Conservation (phyloP, 2,888 invertebrate genomes). For the Patella caerulea region DNA sequence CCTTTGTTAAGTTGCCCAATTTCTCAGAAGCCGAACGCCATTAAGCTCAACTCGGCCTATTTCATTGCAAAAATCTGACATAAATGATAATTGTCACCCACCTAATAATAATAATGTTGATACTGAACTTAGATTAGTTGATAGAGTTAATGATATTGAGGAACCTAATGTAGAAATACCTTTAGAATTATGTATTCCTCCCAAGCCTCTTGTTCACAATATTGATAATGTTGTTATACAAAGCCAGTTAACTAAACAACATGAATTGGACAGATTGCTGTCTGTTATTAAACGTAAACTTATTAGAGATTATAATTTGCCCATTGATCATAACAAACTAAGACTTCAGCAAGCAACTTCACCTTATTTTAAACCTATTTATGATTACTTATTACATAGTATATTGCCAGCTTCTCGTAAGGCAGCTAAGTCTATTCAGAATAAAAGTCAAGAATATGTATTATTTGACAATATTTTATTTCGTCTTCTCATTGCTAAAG, state of each 20-base stretch:
- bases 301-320: neutral
- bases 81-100: too few species aligned
- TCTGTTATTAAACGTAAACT: neutral
- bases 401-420: too few species aligned
- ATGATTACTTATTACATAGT: too few species aligned
- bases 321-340: neutral
- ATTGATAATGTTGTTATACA: too few species aligned
- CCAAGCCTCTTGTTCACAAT: neutral
- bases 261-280: neutral
- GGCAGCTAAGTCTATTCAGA: neutral
- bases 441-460: constrained; percentile 4
- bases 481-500: neutral
- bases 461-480: neutral
- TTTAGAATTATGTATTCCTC: neutral
- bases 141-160: too few species aligned
- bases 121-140: neutral
- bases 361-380: neutral
- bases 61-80: too few species aligned
- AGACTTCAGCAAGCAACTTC: constrained; percentile 1
- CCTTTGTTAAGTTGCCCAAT: too few species aligned
- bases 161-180: too few species aligned
- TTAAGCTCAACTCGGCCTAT: too few species aligned
- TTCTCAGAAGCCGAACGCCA: too few species aligned
- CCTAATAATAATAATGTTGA: neutral
- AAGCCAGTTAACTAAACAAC: constrained; percentile 1